phyloP scores from a whole-genome alignment of 2,888 invertebrate species.

The Plagiodera versicolora region DNA sequence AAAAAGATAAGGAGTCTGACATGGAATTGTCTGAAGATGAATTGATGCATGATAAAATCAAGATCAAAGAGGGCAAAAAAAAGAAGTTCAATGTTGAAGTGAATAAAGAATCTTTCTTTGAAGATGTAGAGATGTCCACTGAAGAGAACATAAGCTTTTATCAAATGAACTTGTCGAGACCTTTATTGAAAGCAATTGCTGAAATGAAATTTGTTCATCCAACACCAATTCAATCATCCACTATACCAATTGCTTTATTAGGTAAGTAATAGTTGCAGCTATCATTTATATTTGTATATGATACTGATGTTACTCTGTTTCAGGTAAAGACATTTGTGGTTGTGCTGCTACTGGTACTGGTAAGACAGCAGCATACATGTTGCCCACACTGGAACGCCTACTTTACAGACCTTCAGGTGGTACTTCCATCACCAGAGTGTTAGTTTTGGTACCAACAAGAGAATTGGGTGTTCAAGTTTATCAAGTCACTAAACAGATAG shows the following conservation, averaged over 20 bases:
- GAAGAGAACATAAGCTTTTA: constrained; percentile 75
- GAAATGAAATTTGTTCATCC: constrained; percentile 89
- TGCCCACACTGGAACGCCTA: constrained; percentile 93
- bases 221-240: constrained; percentile 95
- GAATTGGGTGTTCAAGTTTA: constrained; percentile 98
- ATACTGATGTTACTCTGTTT: constrained; percentile 11
- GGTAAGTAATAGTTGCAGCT: constrained; percentile 52
- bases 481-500: constrained; percentile 86
- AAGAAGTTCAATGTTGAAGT: constrained; percentile 50
- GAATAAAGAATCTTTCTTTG: constrained; percentile 53
- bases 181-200: constrained; percentile 87
- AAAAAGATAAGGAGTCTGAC: constrained; percentile 61
- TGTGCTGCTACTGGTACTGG: constrained; percentile 98
- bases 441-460: constrained; percentile 94
- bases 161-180: constrained; percentile 95
- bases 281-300: not conserved
- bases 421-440: constrained; percentile 74
- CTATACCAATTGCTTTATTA: constrained; percentile 89
- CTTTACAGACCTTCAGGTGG: constrained; percentile 76
- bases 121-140: constrained; percentile 65
- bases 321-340: constrained; percentile 93
- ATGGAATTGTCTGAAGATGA: constrained; percentile 77
- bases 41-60: constrained; percentile 70
- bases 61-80: constrained; percentile 66
- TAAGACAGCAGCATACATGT: constrained; percentile 98